Evolutionary conservation across 1,140 invertebrate species (phyloP), one percentile per base, ranked within the genome.

Genomic region (Drosophila fuyamai): DNA sequence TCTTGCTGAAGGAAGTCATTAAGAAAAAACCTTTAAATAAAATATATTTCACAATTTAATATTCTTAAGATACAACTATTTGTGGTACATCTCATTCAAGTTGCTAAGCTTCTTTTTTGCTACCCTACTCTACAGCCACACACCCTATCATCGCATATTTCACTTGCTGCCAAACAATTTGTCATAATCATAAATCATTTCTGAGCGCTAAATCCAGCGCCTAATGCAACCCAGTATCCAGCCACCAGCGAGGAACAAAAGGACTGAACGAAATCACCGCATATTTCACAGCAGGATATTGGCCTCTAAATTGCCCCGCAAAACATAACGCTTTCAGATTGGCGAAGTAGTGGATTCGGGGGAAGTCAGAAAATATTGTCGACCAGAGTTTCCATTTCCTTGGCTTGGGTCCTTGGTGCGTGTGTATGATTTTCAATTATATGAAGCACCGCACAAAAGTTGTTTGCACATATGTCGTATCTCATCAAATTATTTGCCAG

Each of bases 391-490:
- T 57, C 36, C 38, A 32, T 32, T 35, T 13, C 32, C 12, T 18
- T 9, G 18, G 23, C 44, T 35, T 56, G 60, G 16, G 27, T 67
- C 41, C 50, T 36, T 44, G 60, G 27, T 43, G 63, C 9, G 27
- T 47, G 43, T 73, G 67, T 84, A 91, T 81, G 75, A 83, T 81
- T 91, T 90, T 91, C 90, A 91, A 88, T 90, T 91, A 91, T 91
- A 70, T 78, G 67, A 78, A 85, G 85, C 81, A 86, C 67, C 80
- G 76, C 85, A 81, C 63, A 67, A 89, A 89, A 90, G 72, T 84
- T 92, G 90, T 92, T 91, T 92, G 86, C 90, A 92, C 90, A 92
- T 92, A 92, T 92, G 90, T 92, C 90, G 90, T 89, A 90, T 92
- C 90, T 92, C 90, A 92, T 91, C 90, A 89, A 85, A 92, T 90